A percentile compares a stretch with the other conserved stretches of the same genome.
phyloP scores from a whole-genome alignment of 2,113 vertebrate genomes.

The Sus scrofa region T2T-Sscrofa CM000820.6:83439501-83440000 shows the following conservation, averaged over 20 bases:
- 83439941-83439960: not conserved
- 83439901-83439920: not conserved
- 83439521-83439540: constrained; percentile 77
- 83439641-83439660: constrained; percentile 7
- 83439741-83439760: not conserved
- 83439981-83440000: not conserved
- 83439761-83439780: not conserved
- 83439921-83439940: not conserved
- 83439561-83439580: constrained; percentile 77
- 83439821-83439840: not conserved
- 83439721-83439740: constrained; percentile 40
- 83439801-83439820: not conserved
- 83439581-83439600: constrained; percentile 76
- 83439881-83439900: not conserved
- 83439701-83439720: constrained; percentile 49
- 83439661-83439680: constrained; percentile 53
- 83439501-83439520: constrained; percentile 58
- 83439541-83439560: constrained; percentile 76
- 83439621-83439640: constrained; percentile 47
- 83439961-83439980: not conserved
- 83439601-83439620: constrained; percentile 68
- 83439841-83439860: not conserved
- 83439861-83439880: constrained; percentile 50
- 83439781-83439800: not conserved
- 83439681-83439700: constrained; percentile 23